Conservation (phyloP, 2,888 invertebrate species). For the Octodonta nipae region DNA sequence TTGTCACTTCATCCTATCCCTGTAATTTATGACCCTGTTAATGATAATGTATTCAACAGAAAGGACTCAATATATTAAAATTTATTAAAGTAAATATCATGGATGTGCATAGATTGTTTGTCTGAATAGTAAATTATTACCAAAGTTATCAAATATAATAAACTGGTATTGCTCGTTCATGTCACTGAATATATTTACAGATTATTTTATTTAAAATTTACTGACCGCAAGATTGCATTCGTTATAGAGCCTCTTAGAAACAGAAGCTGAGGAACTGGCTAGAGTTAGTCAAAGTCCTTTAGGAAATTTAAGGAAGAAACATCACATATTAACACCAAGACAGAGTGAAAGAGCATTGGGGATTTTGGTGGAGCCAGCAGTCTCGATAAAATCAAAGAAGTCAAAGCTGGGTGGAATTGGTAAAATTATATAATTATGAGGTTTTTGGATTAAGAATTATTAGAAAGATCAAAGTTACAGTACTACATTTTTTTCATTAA, state of each 20-base stretch:
- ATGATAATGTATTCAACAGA: too few relatives aligned
- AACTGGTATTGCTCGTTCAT: too few relatives aligned
- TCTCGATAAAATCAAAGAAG: conserved; percentile 38
- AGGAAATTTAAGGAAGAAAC: conserved; percentile 60
- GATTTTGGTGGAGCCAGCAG: conserved; percentile 39
- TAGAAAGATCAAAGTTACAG: not conserved
- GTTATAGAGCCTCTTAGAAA: conserved; percentile 62
- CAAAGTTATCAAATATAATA: too few relatives aligned
- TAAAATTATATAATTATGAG: conserved; percentile 25
- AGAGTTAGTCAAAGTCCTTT: conserved; percentile 67
- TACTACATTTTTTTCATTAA: conserved; percentile 3
- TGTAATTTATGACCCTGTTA: too few relatives aligned
- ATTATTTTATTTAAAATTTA: too few relatives aligned
- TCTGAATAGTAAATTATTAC: too few relatives aligned
- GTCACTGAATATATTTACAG: too few relatives aligned
- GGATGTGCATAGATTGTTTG: too few relatives aligned
- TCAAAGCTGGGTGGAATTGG: conserved; percentile 60
- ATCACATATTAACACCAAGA: conserved; percentile 66
- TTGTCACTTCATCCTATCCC: too few relatives aligned
- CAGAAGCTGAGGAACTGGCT: conserved; percentile 60
- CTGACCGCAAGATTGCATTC: too few relatives aligned
- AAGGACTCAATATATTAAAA: too few relatives aligned
- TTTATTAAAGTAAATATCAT: too few relatives aligned
- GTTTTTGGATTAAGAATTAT: not conserved
- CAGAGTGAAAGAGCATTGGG: conserved; percentile 68